These are phyloP conservation scores for Huso huso DNA, from an alignment of 2,797 vertebrate species.

Conservation along the genomic window DNA sequence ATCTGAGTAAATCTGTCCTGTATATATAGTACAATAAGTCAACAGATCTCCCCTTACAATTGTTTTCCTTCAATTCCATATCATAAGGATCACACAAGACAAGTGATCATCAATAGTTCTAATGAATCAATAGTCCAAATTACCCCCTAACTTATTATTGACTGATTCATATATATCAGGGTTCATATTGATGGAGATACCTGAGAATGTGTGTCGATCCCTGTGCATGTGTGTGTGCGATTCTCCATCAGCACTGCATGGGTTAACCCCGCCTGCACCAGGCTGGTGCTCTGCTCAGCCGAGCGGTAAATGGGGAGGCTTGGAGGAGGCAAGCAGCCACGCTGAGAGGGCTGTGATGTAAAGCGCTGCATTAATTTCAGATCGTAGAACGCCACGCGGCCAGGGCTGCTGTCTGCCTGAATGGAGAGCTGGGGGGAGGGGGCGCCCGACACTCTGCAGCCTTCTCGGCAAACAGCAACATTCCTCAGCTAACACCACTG, in stretches of 20 bases:
- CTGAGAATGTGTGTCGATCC: slow-evolving; percentile 2
- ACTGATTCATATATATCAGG: too few relatives aligned
- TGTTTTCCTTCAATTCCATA: too few relatives aligned
- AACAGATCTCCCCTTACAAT: too few relatives aligned
- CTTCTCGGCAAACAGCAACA: slow-evolving; percentile 65
- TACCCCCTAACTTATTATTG: too few relatives aligned
- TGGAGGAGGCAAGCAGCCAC: slow-evolving; percentile 56
- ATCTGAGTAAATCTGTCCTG: too few relatives aligned
- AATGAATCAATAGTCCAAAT: too few relatives aligned
- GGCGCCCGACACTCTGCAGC: slow-evolving; percentile 60
- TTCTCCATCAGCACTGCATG: slow-evolving; percentile 16
- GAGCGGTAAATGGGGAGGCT: slow-evolving; percentile 70
- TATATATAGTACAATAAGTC: too few relatives aligned
- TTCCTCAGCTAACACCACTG: slow-evolving; percentile 66
- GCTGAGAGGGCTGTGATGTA: slow-evolving; percentile 55
- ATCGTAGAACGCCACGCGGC: slow-evolving; percentile 54
- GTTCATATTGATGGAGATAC: too few relatives aligned
- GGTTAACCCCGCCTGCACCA: slow-evolving; percentile 58
- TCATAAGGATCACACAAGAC: too few relatives aligned
- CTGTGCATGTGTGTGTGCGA: slow-evolving; percentile 10
- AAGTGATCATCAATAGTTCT: too few relatives aligned
- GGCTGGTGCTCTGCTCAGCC: slow-evolving; percentile 58
- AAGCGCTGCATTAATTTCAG: slow-evolving; percentile 74
- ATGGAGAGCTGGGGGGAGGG: slow-evolving; percentile 55
- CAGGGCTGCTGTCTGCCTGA: slow-evolving; percentile 59